These are phyloP conservation scores for Sarcophaga subvicina DNA, from an alignment of 2,888 invertebrate species.

Conservation along the genomic window DNA sequence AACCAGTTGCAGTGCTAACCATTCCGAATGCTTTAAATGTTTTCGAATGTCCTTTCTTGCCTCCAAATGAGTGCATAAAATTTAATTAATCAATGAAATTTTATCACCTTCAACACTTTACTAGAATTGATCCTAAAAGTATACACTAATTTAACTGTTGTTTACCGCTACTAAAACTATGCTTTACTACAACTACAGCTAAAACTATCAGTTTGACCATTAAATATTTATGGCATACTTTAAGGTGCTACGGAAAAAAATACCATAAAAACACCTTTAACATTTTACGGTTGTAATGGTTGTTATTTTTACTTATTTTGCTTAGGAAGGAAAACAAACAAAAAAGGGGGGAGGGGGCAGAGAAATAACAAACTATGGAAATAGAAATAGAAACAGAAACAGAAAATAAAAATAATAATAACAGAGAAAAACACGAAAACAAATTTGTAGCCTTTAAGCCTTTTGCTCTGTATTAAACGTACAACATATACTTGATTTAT, in stretches of 20 bases:
- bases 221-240: conserved; percentile 55
- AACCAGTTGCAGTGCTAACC: too few species aligned
- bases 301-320: neutral
- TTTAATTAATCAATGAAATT: neutral
- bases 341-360: too few species aligned
- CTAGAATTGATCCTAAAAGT: neutral
- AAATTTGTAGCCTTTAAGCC: conserved; percentile 11
- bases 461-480: neutral
- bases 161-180: conserved; percentile 19
- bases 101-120: neutral
- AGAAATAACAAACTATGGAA: neutral
- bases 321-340: neutral
- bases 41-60: too few species aligned
- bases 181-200: neutral
- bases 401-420: neutral
- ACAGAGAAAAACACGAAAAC: neutral
- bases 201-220: conserved; percentile 30
- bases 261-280: conserved; percentile 46
- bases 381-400: neutral
- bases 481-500: conserved; percentile 37
- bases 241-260: conserved; percentile 33
- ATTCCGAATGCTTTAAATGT: too few species aligned
- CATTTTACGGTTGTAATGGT: neutral
- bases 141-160: neutral
- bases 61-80: neutral